These are phyloP conservation scores for Beris chalybata DNA, from an alignment of 2,888 invertebrate genomes.

Conservation along the genomic window DNA sequence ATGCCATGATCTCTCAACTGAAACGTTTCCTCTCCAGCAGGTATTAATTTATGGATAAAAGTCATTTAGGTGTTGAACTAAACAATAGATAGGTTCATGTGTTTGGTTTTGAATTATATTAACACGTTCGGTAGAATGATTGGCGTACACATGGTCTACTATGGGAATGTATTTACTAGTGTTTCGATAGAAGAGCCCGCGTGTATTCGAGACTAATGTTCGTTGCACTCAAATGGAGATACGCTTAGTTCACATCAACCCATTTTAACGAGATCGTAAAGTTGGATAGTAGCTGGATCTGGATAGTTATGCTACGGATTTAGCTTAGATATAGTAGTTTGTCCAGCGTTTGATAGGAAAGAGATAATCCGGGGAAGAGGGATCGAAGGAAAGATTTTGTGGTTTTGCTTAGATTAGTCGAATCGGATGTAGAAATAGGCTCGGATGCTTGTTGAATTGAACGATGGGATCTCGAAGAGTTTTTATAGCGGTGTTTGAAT, in stretches of 20 bases:
- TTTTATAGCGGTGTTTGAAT: no score
- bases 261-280: constrained; percentile 9
- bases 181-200: constrained; percentile 9
- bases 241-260: constrained; percentile 35
- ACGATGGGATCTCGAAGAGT: no score
- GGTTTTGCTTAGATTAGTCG: no score
- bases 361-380: no score
- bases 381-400: no score
- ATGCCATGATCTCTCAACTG: constrained; percentile 38
- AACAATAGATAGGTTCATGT: constrained; percentile 39
- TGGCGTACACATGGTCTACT: not conserved
- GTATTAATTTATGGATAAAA: constrained; percentile 40
- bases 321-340: no score
- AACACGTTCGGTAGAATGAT: constrained; percentile 32
- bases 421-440: no score
- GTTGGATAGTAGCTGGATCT: not conserved
- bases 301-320: no score
- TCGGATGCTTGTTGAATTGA: no score
- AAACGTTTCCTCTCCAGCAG: constrained; percentile 40
- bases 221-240: constrained; percentile 35
- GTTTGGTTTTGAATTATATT: constrained; percentile 38
- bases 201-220: constrained; percentile 16
- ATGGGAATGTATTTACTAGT: not conserved
- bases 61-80: constrained; percentile 40
- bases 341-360: no score